These are phyloP conservation scores for Euzophera pinguis DNA, from an alignment of 2,888 invertebrate species.

Conservation along the genomic window DNA sequence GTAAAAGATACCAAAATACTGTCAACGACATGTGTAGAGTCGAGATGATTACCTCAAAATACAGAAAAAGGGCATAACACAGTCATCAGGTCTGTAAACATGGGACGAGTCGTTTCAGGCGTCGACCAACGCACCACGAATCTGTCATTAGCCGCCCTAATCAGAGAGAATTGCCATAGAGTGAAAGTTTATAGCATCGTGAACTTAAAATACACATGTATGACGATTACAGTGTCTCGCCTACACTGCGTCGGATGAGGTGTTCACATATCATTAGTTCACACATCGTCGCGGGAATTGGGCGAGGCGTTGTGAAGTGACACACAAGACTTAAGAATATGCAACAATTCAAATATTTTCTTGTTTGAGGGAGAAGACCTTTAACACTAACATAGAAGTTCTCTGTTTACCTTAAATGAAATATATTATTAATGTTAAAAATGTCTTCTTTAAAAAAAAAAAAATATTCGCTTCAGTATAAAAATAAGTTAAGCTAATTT, in stretches of 20 bases:
- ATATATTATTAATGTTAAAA: too few relatives aligned
- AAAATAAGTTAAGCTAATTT: too few relatives aligned
- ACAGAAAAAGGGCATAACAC: conserved; percentile 19
- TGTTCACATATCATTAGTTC: conserved; percentile 63
- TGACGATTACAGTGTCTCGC: conserved; percentile 65
- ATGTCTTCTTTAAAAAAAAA: too few relatives aligned
- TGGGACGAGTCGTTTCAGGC: conserved; percentile 34
- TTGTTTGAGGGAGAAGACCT: too few relatives aligned
- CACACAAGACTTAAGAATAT: conserved; percentile 22
- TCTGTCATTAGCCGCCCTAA: conserved; percentile 61
- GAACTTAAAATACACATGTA: conserved; percentile 73
- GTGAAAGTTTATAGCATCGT: conserved; percentile 62
- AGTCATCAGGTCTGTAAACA: conserved; percentile 43
- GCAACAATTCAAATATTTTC: background rate
- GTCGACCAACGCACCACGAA: conserved; percentile 40
- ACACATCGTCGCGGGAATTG: conserved; percentile 51
- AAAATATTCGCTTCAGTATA: too few relatives aligned
- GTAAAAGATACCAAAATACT: background rate
- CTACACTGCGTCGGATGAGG: conserved; percentile 53
- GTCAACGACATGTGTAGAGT: background rate
- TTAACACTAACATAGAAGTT: too few relatives aligned
- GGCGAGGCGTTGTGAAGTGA: conserved; percentile 25
- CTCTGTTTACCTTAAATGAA: too few relatives aligned
- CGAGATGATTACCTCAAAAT: conserved; percentile 2
- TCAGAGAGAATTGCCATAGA: conserved; percentile 45